A percentile compares a stretch with the other conserved stretches of the same genome.
phyloP scores from a whole-genome alignment of 2,888 invertebrate species.

The Aleiodes testaceus region DNA sequence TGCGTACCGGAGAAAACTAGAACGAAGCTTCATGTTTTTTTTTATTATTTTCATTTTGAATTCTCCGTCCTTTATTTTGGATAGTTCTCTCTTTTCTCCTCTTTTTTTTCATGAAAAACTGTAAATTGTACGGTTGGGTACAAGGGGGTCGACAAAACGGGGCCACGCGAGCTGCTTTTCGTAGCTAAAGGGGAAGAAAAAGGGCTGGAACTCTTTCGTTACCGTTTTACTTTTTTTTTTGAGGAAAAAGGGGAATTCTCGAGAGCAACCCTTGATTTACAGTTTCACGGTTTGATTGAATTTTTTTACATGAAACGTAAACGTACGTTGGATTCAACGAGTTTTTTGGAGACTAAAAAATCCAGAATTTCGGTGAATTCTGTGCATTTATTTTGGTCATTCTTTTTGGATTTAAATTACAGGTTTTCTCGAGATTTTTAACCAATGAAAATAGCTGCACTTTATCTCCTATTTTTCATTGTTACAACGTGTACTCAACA shows the following conservation, averaged over 20 bases:
- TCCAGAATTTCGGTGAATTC: too few species aligned
- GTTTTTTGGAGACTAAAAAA: slow-evolving; percentile 5
- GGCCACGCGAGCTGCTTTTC: slow-evolving; percentile 36
- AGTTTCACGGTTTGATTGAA: slow-evolving; percentile 54
- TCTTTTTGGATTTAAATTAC: not conserved
- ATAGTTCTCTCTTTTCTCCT: not conserved
- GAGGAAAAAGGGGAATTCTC: slow-evolving; percentile 16
- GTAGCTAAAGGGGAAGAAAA: slow-evolving; percentile 46
- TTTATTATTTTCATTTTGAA: slow-evolving; percentile 13
- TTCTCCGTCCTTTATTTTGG: slow-evolving; percentile 8
- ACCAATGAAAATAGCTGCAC: slow-evolving; percentile 6
- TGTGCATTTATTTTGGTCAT: not conserved
- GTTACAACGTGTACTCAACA: slow-evolving; percentile 49
- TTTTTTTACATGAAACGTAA: slow-evolving; percentile 30
- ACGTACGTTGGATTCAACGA: slow-evolving; percentile 17
- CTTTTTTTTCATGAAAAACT: slow-evolving; percentile 44
- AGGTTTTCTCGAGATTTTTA: not conserved
- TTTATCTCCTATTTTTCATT: slow-evolving; percentile 5
- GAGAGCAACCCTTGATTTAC: slow-evolving; percentile 55
- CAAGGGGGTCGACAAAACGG: slow-evolving; percentile 42
- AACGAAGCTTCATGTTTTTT: slow-evolving; percentile 29
- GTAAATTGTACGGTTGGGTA: slow-evolving; percentile 46
- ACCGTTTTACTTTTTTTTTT: slow-evolving; percentile 39
- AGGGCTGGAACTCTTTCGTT: slow-evolving; percentile 57
- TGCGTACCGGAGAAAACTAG: slow-evolving; percentile 53